Evolutionary conservation across 1,140 invertebrate genomes (phyloP).

Genomic region (Mercenaria mercenaria): DNA sequence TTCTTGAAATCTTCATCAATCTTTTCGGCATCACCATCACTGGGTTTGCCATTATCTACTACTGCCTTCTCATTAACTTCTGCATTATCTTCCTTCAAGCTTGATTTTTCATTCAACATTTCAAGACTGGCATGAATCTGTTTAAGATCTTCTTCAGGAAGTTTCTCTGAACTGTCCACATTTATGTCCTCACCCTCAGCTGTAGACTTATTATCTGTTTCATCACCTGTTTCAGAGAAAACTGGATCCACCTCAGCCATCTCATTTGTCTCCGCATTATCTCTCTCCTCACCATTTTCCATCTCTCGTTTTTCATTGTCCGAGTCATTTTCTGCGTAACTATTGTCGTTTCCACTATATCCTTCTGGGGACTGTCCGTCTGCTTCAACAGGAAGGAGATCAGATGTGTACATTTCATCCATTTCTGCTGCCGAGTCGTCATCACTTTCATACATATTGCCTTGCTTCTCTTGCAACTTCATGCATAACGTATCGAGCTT

Average conservation of each 20-base stretch:
- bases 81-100: not conserved
- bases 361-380: not conserved
- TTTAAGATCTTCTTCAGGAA: not conserved
- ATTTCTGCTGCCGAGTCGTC: constrained; percentile 70
- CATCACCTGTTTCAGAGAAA: too few species aligned
- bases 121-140: constrained; percentile 8
- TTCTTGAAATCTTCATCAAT: constrained; percentile 25
- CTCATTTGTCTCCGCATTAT: not conserved
- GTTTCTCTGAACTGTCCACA: constrained; percentile 57
- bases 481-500: constrained; percentile 90
- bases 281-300: constrained; percentile 3
- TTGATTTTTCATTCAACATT: constrained; percentile 18
- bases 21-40: constrained; percentile 54
- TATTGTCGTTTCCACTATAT: not conserved
- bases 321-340: constrained; percentile 2
- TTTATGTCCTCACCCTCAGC: constrained; percentile 35
- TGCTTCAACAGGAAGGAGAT: constrained; percentile 17
- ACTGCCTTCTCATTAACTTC: not conserved
- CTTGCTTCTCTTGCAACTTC: constrained; percentile 85
- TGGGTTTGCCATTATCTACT: not conserved
- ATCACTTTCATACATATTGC: constrained; percentile 63
- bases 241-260: constrained; percentile 12
- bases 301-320: not conserved
- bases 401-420: constrained; percentile 56
- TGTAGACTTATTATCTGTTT: not conserved